A percentile compares a stretch with the other conserved stretches of the same genome.
Evolutionary conservation across 2,113 vertebrate genomes (phyloP).

Genomic region (Xenotilapia caudafasciata): DNA sequence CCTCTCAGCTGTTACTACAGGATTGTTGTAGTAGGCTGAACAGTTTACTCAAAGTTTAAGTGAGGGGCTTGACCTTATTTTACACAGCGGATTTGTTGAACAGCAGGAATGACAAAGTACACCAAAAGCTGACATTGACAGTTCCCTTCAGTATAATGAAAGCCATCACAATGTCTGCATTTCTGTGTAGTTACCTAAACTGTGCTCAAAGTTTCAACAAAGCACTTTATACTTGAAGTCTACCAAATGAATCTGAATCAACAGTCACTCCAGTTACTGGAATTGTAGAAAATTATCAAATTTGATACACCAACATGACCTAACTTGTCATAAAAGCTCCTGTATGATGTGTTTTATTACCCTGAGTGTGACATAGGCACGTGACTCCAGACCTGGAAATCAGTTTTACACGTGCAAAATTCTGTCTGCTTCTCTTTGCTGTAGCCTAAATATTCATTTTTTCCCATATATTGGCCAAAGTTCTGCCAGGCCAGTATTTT

Average conservation of each 20-base stretch:
- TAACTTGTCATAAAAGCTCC: neutral
- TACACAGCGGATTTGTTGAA: neutral
- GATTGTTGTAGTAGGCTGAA: neutral
- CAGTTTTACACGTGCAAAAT: neutral
- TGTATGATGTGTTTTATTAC: neutral
- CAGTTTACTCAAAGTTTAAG: neutral
- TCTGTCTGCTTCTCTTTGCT: neutral
- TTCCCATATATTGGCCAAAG: neutral
- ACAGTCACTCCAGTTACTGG: neutral
- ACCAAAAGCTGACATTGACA: neutral
- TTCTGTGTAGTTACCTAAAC: neutral
- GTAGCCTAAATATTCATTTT: neutral
- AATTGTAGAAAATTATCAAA: neutral
- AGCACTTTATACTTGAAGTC: neutral
- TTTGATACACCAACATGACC: neutral
- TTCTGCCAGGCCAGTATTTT: neutral
- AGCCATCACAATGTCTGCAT: neutral
- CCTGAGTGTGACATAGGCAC: neutral
- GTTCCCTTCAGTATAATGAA: neutral
- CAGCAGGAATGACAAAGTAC: neutral
- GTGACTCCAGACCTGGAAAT: neutral
- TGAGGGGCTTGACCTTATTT: neutral
- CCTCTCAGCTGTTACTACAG: constrained; percentile 5
- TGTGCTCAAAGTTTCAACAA: neutral
- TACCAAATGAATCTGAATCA: neutral